Conservation (phyloP, 1,140 invertebrate species). For the Saccostrea glomerata region DNA sequence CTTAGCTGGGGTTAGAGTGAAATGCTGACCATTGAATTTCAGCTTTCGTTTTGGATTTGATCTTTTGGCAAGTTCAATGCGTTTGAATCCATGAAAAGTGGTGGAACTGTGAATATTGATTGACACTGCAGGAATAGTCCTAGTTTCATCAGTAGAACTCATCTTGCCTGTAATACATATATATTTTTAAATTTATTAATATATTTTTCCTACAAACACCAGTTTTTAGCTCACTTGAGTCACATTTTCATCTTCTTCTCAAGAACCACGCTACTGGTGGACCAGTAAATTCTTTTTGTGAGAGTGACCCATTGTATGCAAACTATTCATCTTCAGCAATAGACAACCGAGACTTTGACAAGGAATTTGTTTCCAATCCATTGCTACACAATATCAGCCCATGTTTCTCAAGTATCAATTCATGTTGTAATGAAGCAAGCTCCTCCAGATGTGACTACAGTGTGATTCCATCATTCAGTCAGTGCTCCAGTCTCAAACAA, state of each 20-base stretch:
- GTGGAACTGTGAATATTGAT: conserved; percentile 15
- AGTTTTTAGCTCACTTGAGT: too few relatives aligned
- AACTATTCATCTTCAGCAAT: neutral
- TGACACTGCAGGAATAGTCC: neutral
- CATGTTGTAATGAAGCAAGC: neutral
- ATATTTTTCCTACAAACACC: too few relatives aligned
- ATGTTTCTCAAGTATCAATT: neutral
- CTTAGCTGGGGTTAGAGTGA: neutral
- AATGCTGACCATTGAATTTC: neutral
- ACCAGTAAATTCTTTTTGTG: neutral
- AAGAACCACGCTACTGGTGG: neutral
- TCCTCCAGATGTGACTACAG: neutral
- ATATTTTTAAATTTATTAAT: too few relatives aligned
- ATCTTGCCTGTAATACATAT: neutral
- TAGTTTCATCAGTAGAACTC: neutral
- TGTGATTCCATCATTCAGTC: neutral
- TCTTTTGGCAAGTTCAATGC: neutral
- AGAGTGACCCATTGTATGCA: neutral
- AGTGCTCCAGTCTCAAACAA: neutral
- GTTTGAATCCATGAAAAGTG: conserved; percentile 23
- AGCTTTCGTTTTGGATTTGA: neutral
- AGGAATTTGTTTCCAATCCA: neutral
- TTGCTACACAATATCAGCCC: neutral
- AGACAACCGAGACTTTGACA: neutral
- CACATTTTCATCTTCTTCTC: too few relatives aligned